These are phyloP conservation scores for Caenorhabditis becei DNA, from an alignment of 2,888 invertebrate genomes.

Conservation along the genomic window DNA sequence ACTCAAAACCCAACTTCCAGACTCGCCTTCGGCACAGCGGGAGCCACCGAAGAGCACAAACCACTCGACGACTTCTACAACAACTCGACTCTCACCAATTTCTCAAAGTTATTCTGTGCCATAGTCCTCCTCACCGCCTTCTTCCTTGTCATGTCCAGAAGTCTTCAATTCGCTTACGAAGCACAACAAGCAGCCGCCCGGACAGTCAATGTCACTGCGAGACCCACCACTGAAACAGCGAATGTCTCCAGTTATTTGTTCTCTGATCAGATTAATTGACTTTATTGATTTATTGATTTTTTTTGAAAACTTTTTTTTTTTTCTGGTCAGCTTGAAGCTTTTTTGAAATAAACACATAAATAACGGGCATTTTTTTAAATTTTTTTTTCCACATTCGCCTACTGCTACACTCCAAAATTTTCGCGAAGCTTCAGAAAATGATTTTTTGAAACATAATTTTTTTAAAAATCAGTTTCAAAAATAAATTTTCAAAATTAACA, in stretches of 20 bases:
- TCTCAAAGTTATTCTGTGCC: slow-evolving; percentile 72
- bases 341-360: too few relatives aligned
- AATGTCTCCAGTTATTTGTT: neutral
- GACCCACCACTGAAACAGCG: neutral
- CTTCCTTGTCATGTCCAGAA: slow-evolving; percentile 71
- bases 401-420: too few relatives aligned
- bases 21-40: slow-evolving; percentile 71
- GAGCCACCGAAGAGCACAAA: slow-evolving; percentile 64
- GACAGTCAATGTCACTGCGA: slow-evolving; percentile 3
- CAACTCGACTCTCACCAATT: slow-evolving; percentile 75
- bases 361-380: too few relatives aligned
- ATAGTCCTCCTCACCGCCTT: slow-evolving; percentile 70
- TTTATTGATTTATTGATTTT: too few relatives aligned
- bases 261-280: neutral
- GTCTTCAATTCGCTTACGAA: slow-evolving; percentile 62
- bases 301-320: too few relatives aligned
- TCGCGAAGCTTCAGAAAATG: too few relatives aligned
- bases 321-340: too few relatives aligned
- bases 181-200: slow-evolving; percentile 30
- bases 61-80: slow-evolving; percentile 77
- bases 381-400: too few relatives aligned
- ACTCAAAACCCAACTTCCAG: slow-evolving; percentile 59
- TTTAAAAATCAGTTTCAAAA: too few relatives aligned
- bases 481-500: too few relatives aligned
- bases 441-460: too few relatives aligned